Evolutionary conservation across 2,888 invertebrate species (phyloP).

Genomic region (Brenthis hecate): DNA sequence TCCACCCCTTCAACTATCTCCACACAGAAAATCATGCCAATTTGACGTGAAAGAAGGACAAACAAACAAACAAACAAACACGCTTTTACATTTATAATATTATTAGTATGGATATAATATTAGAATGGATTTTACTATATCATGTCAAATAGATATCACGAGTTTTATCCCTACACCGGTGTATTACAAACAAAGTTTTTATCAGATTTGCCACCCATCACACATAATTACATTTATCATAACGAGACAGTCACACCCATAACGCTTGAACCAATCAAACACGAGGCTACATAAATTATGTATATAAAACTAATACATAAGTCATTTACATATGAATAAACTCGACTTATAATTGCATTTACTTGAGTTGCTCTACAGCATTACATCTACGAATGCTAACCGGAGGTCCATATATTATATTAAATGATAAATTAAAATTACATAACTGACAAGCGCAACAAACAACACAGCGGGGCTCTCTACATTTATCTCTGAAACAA

Average conservation of each 20-base stretch:
- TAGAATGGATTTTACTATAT: no score
- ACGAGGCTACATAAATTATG: neutral
- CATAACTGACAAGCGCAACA: slow-evolving; percentile 60
- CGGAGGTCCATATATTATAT: slow-evolving; percentile 42
- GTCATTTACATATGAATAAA: neutral
- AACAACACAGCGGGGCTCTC: slow-evolving; percentile 63
- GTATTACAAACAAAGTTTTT: no score
- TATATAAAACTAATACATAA: slow-evolving; percentile 6
- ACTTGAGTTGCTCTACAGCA: no score
- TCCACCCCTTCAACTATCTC: no score
- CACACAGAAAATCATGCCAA: no score
- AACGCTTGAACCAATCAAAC: slow-evolving; percentile 5
- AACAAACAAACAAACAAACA: no score
- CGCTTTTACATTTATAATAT: no score
- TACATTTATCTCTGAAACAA: slow-evolving; percentile 42
- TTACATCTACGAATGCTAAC: neutral
- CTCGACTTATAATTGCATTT: neutral
- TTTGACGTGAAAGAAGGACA: no score
- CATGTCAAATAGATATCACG: no score
- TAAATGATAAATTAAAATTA: slow-evolving; percentile 61
- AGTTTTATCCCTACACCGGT: no score
- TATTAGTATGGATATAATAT: no score
- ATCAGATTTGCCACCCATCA: neutral
- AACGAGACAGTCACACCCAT: slow-evolving; percentile 6
- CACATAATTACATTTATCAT: slow-evolving; percentile 1